Conservation (phyloP, 2,113 vertebrate species). For the Carollia perspicillata region DNA sequence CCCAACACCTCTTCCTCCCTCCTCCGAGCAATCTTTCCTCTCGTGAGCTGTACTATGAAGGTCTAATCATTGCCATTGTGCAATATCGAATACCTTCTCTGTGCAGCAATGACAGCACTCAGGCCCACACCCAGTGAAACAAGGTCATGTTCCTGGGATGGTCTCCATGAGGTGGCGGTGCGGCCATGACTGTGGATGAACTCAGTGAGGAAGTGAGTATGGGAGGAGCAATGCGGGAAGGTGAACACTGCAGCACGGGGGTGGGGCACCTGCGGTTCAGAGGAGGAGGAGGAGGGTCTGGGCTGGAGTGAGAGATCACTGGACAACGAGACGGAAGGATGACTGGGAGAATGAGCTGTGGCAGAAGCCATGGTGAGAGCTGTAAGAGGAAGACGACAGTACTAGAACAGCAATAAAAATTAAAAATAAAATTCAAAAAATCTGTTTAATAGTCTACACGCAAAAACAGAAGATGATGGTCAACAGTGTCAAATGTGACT, state of each 20-base stretch:
- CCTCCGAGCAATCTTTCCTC: not conserved
- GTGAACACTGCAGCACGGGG: not conserved
- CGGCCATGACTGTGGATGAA: not conserved
- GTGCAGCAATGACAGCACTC: not conserved
- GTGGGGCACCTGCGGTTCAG: not conserved
- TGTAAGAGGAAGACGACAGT: not conserved
- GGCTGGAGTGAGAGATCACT: not conserved
- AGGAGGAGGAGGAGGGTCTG: slow-evolving; percentile 1
- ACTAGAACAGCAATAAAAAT: too few species aligned
- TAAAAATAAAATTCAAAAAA: too few species aligned
- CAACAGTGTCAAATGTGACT: not conserved
- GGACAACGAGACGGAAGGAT: not conserved
- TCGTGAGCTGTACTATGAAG: not conserved
- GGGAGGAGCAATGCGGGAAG: slow-evolving; percentile 24
- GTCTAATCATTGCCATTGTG: not conserved
- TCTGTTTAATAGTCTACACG: too few species aligned
- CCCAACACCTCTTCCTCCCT: not conserved
- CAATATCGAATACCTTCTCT: slow-evolving; percentile 29
- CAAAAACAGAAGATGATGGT: not conserved
- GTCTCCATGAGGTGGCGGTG: not conserved
- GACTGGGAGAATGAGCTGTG: not conserved
- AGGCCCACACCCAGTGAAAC: slow-evolving; percentile 25
- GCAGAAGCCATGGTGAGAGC: not conserved
- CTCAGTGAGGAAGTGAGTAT: slow-evolving; percentile 50
- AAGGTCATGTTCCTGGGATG: not conserved